Evolutionary conservation across 2,888 invertebrate species (phyloP), one percentile per base, ranked within the genome.

Genomic region (Caenorhabditis doughertyi): DNA sequence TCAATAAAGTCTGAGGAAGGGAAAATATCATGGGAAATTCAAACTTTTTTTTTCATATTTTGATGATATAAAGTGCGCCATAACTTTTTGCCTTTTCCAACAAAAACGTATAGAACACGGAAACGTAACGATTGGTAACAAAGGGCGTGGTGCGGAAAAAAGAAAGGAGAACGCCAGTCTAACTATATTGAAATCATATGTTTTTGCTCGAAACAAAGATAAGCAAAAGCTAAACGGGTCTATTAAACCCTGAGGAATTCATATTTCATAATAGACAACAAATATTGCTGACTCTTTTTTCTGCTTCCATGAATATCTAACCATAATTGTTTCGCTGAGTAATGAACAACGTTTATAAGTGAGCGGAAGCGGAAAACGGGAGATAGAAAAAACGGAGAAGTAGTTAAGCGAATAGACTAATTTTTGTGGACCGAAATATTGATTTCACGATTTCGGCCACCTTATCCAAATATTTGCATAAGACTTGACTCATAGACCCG

Each of bases 381-480:
- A n/a, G n/a, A n/a, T n/a, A n/a, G 42, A 44, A 16, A 27, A 27
- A 73, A 32, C 51, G 42, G 44, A 51, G 27, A 60, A 42, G 27
- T 42, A 72, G 64, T 64, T 64, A 49, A 74, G 56, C 47, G 42
- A 74, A 29, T 32, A 55, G 62, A 73, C 74, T 74, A 74, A 74
- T 74, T 74, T 74, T 73, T 67, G 74, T 49, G n/a, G 51, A 49
- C 39, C 76, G 60, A 76, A 76, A 76, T 76, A 76, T 76, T 76
- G 76, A 76, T 76, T 76, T 76, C 76, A 76, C 76, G 76, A 76
- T 76, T 76, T 74, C 64, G 80, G 64, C 60, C 80, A 81, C 74
- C 68, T 65, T 81, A 68, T 67, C 70, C 80, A 81, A 81, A 81
- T 81, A 81, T 81, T 81, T 73, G 68, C 80, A 74, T 76, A 76